phyloP scores from a whole-genome alignment of 2,797 vertebrate genomes.

The Premnoplex brunnescens region DNA sequence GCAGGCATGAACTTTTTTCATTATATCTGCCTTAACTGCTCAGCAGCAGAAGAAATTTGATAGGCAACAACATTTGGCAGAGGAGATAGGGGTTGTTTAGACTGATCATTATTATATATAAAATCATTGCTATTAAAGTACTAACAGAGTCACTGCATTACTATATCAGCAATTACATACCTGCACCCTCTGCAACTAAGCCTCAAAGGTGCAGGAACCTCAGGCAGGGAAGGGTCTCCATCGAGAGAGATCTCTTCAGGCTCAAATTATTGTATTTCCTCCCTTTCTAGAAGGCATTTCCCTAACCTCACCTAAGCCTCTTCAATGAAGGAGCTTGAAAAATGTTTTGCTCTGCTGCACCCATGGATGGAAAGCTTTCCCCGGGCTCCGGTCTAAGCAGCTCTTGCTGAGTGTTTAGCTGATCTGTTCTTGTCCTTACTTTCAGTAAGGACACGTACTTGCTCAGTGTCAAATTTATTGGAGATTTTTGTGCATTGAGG shows the following conservation, averaged over 20 bases:
- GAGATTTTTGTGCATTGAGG: neutral
- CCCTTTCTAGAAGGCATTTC: neutral
- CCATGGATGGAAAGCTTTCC: neutral
- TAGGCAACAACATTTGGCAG: neutral
- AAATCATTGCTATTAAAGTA: neutral
- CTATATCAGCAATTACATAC: neutral
- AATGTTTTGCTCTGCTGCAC: neutral
- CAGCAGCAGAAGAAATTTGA: neutral
- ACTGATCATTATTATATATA: neutral
- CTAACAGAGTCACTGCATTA: neutral
- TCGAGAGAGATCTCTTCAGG: neutral
- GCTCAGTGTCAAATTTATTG: neutral
- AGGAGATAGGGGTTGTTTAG: neutral
- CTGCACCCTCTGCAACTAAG: neutral
- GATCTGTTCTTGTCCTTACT: neutral
- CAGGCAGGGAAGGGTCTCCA: neutral
- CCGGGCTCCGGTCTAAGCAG: neutral
- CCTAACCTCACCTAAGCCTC: neutral
- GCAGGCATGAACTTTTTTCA: neutral
- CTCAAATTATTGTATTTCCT: neutral
- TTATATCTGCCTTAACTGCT: neutral
- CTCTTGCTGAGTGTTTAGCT: neutral
- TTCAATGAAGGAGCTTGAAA: neutral
- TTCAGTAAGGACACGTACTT: neutral
- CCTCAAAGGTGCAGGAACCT: neutral